Evolutionary conservation across 92 coral and sea anemone species (phyloP).

Genomic region (Actinernus sp.): DNA sequence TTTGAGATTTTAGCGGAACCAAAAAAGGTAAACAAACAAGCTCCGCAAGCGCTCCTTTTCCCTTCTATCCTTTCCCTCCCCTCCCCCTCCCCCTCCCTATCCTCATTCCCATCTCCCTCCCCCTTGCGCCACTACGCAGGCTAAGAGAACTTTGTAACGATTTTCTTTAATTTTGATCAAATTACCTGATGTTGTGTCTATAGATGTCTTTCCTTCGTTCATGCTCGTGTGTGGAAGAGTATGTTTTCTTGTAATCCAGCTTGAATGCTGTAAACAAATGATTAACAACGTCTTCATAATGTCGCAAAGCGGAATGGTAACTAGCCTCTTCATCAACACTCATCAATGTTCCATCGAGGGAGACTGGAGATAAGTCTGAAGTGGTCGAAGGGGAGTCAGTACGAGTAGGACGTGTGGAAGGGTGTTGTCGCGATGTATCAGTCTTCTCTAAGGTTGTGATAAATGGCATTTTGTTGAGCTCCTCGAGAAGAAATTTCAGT

Average conservation of each 20-base stretch:
- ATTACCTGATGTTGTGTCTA: conserved; percentile 95
- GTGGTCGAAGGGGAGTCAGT: not conserved
- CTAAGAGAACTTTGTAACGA: too few relatives aligned
- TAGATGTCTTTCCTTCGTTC: conserved; percentile 91
- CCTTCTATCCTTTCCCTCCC: too few relatives aligned
- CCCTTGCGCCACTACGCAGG: too few relatives aligned
- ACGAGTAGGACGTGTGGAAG: not conserved
- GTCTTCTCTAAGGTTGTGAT: not conserved
- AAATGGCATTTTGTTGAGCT: conserved; percentile 71
- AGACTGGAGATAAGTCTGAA: not conserved
- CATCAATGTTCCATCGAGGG: not conserved
- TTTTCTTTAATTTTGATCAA: too few relatives aligned
- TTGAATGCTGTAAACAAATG: conserved; percentile 74
- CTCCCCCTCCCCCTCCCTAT: too few relatives aligned
- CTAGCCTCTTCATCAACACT: conserved; percentile 9
- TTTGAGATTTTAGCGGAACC: too few relatives aligned
- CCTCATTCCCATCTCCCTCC: too few relatives aligned
- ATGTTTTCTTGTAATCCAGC: conserved; percentile 62
- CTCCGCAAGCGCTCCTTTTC: too few relatives aligned
- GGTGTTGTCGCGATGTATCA: conserved; percentile 1
- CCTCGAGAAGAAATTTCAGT: conserved; percentile 61
- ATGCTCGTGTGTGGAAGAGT: conserved; percentile 78
- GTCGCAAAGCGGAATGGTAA: conserved; percentile 52
- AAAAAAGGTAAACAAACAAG: too few relatives aligned
- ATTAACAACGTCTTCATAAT: conserved; percentile 89